phyloP scores from a whole-genome alignment of 2,888 invertebrate species.

The Gastracanthus pulcherrimus region DNA sequence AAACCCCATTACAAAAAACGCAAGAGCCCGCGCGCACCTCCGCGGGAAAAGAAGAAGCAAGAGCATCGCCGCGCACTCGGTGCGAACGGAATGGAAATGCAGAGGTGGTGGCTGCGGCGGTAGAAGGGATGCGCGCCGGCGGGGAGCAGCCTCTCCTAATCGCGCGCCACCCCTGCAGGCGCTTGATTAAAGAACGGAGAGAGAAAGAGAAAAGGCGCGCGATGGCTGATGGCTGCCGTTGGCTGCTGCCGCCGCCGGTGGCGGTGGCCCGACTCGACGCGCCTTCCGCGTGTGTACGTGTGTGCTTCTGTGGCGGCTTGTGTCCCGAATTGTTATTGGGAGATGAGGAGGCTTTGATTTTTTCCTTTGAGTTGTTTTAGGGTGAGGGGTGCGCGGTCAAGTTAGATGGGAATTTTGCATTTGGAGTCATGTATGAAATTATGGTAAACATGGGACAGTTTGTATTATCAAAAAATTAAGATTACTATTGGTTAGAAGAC shows the following conservation, averaged over 20 bases:
- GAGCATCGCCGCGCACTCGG: not conserved
- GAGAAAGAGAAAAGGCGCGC: too few relatives aligned
- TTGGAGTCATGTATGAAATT: too few relatives aligned
- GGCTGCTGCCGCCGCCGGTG: not conserved
- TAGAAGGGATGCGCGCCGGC: not conserved
- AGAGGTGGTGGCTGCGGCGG: not conserved
- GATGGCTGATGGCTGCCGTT: conserved; percentile 47
- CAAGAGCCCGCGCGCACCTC: not conserved
- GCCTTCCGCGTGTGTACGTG: not conserved
- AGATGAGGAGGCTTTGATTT: too few relatives aligned
- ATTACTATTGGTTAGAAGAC: too few relatives aligned
- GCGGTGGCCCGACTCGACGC: not conserved
- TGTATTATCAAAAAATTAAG: too few relatives aligned
- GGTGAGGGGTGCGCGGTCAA: too few relatives aligned
- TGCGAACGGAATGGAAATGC: conserved; percentile 23
- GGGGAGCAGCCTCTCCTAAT: conserved; percentile 70
- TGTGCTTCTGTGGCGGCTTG: not conserved
- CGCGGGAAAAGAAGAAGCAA: not conserved
- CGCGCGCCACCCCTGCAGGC: conserved; percentile 59
- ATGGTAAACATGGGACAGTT: too few relatives aligned
- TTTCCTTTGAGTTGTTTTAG: too few relatives aligned
- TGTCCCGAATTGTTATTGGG: too few relatives aligned
- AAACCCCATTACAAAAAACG: not conserved
- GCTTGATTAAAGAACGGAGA: conserved; percentile 75
- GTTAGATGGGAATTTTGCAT: too few relatives aligned